phyloP scores from a whole-genome alignment of 2,888 invertebrate genomes.

The Drosophila mettleri region DNA sequence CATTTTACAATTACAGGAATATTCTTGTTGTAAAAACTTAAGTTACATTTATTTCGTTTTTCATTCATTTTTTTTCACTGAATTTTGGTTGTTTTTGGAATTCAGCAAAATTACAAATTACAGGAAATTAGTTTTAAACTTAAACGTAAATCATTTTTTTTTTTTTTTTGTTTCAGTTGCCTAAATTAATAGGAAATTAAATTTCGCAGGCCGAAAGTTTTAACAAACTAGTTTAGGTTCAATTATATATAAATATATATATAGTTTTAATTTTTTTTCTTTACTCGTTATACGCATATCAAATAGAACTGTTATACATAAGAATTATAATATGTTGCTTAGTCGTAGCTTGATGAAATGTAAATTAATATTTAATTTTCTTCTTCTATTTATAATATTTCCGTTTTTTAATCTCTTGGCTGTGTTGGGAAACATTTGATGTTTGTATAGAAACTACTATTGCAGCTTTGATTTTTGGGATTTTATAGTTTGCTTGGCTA shows the following conservation, averaged over 20 bases:
- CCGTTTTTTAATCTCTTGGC: slow-evolving; percentile 62
- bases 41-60: slow-evolving; percentile 27
- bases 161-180: slow-evolving; percentile 35
- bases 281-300: slow-evolving; percentile 52
- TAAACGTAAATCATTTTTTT: slow-evolving; percentile 38
- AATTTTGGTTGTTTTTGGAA: slow-evolving; percentile 23
- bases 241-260: slow-evolving; percentile 13
- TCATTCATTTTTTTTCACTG: slow-evolving; percentile 9
- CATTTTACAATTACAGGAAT: slow-evolving; percentile 75
- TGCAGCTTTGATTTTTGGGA: slow-evolving; percentile 47
- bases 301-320: slow-evolving; percentile 43
- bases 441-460: slow-evolving; percentile 68
- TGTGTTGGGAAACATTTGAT: slow-evolving; percentile 52
- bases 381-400: slow-evolving; percentile 6
- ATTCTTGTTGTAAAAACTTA: slow-evolving; percentile 62
- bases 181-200: slow-evolving; percentile 76
- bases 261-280: slow-evolving; percentile 27
- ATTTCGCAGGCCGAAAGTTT: slow-evolving; percentile 73
- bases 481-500: slow-evolving; percentile 22
- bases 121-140: slow-evolving; percentile 54
- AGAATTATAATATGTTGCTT: slow-evolving; percentile 51
- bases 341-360: slow-evolving; percentile 37
- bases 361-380: slow-evolving; percentile 52
- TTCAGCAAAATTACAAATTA: slow-evolving; percentile 50
- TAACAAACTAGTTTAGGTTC: slow-evolving; percentile 54